These are phyloP conservation scores for Menura novaehollandiae DNA, from an alignment of 2,113 vertebrate genomes.

Conservation along the genomic window DNA sequence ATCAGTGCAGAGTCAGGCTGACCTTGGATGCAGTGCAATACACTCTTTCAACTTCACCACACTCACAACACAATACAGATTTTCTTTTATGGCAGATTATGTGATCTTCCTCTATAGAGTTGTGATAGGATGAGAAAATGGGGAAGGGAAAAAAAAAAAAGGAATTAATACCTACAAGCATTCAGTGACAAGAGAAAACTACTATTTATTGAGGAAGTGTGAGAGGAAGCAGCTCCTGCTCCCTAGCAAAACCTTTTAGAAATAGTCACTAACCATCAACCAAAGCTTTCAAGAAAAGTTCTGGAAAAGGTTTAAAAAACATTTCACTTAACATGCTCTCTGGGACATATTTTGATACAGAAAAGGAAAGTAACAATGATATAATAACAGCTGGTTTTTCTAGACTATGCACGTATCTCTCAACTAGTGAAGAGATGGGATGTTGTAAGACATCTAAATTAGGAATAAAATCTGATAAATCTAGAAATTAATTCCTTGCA, in stretches of 20 bases:
- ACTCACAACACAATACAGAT: background rate
- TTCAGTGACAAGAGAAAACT: background rate
- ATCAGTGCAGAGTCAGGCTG: fast-evolving
- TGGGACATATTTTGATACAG: background rate
- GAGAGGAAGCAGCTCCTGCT: background rate
- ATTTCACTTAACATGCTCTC: background rate
- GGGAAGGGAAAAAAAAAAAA: background rate
- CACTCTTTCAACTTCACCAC: background rate
- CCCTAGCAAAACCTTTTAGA: background rate
- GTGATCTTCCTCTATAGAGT: background rate
- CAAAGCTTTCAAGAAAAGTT: background rate
- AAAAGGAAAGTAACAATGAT: background rate
- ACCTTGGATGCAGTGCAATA: background rate
- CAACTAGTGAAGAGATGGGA: background rate
- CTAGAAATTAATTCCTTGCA: background rate
- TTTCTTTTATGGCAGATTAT: background rate
- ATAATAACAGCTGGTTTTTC: background rate
- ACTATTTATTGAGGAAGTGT: background rate
- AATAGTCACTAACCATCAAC: background rate
- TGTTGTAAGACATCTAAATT: background rate
- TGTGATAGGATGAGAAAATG: background rate
- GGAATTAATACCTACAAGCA: background rate
- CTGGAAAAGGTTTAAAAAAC: background rate
- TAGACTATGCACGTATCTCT: background rate
- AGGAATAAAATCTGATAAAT: background rate